These are phyloP conservation scores for Gambusia affinis DNA, from an alignment of 2,113 vertebrate genomes.

Conservation along the genomic window DNA sequence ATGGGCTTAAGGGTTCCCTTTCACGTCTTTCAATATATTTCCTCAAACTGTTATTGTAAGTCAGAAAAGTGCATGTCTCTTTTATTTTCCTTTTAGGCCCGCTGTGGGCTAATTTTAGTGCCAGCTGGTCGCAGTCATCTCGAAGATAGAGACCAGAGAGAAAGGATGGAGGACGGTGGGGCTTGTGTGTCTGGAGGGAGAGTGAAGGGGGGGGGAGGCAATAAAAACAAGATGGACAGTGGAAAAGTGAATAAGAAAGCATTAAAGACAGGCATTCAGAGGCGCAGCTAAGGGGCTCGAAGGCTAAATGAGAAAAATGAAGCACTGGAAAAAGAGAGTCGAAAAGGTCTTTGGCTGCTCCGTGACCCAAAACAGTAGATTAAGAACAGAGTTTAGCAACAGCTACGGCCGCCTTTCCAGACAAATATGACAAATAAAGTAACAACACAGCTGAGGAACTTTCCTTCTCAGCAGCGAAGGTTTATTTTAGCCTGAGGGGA, in stretches of 20 bases:
- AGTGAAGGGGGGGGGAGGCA: background rate
- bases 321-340: constrained; percentile 47
- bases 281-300: constrained; percentile 5
- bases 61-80: constrained; percentile 47
- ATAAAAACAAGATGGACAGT: constrained; percentile 31
- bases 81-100: background rate
- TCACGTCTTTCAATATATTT: constrained; percentile 72
- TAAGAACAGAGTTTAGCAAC: constrained; percentile 65
- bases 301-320: constrained; percentile 56
- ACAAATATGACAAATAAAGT: constrained; percentile 74
- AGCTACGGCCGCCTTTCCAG: constrained; percentile 54
- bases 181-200: constrained; percentile 8
- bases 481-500: constrained; percentile 62
- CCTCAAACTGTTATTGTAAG: constrained; percentile 75
- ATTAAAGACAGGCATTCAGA: constrained; percentile 23
- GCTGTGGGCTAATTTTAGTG: constrained; percentile 65
- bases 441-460: constrained; percentile 36
- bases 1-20: constrained; percentile 75
- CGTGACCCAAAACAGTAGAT: constrained; percentile 55
- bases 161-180: constrained; percentile 28
- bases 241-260: constrained; percentile 32
- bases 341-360: constrained; percentile 59
- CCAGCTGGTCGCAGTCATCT: constrained; percentile 74
- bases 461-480: constrained; percentile 40
- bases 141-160: constrained; percentile 52